Percentiles rank a stretch among this genome's conserved stretches.
Evolutionary conservation across 2,113 vertebrate genomes (phyloP).

Genomic region (Mus pahari): DNA sequence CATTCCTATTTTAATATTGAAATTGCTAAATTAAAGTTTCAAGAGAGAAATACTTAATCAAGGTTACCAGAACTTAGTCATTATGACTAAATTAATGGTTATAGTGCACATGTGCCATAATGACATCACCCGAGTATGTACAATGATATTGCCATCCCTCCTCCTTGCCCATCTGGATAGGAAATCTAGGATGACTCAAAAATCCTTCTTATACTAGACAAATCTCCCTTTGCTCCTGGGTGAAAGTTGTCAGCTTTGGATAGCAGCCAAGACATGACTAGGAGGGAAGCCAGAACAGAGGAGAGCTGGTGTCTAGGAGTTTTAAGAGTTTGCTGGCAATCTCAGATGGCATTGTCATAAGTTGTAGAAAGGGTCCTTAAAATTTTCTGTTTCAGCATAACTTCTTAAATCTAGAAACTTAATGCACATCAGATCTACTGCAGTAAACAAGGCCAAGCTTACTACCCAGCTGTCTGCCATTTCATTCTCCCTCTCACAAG

Average conservation of each 20-base stretch:
- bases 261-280: slow-evolving; percentile 87
- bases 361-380: slow-evolving; percentile 79
- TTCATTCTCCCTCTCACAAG: slow-evolving; percentile 55
- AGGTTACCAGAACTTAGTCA: slow-evolving; percentile 69
- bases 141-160: slow-evolving; percentile 73
- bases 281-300: slow-evolving; percentile 87
- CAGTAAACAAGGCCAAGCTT: slow-evolving; percentile 35
- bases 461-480: not conserved
- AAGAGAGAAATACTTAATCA: slow-evolving; percentile 18
- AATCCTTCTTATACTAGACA: slow-evolving; percentile 86
- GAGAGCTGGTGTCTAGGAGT: slow-evolving; percentile 81
- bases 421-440: slow-evolving; percentile 63
- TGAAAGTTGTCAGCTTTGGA: slow-evolving; percentile 89
- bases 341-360: slow-evolving; percentile 84
- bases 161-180: slow-evolving; percentile 87
- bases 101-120: slow-evolving; percentile 82
- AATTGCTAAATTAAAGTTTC: slow-evolving; percentile 43
- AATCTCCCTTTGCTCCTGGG: slow-evolving; percentile 86
- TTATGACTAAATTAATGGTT: slow-evolving; percentile 82
- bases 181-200: slow-evolving; percentile 87
- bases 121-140: slow-evolving; percentile 84
- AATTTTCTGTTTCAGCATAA: slow-evolving; percentile 78
- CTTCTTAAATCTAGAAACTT: slow-evolving; percentile 80
- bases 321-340: slow-evolving; percentile 85
- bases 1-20: slow-evolving; percentile 29